Percentiles rank a stretch among this genome's conserved stretches.
Conservation (phyloP, 2,797 vertebrate species). For the Tokudaia muenninki region DNA sequence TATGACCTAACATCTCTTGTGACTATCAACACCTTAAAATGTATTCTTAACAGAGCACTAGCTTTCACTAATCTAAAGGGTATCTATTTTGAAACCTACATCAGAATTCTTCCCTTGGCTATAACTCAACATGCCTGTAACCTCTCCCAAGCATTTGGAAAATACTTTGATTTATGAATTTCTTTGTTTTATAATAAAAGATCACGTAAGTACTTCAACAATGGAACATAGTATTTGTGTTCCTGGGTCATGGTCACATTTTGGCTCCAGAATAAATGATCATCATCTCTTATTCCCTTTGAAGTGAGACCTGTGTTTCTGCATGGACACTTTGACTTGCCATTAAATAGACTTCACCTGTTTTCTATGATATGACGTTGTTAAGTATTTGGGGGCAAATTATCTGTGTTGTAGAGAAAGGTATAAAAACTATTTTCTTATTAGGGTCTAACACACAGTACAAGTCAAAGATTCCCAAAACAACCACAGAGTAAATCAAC, state of each 20-base stretch:
- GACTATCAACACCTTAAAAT: not conserved
- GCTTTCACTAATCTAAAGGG: not conserved
- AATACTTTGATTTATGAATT: not conserved
- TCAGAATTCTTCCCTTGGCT: not conserved
- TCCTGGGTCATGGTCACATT: not conserved
- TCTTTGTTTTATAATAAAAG: not conserved
- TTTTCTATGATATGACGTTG: not conserved
- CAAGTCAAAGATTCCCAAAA: conserved; percentile 43
- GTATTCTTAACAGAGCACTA: not conserved
- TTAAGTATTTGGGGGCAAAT: not conserved
- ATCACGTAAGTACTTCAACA: not conserved
- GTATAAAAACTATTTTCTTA: conserved; percentile 45
- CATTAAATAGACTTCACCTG: not conserved
- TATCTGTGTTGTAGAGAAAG: conserved; percentile 13
- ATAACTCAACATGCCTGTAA: not conserved
- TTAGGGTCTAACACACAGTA: not conserved
- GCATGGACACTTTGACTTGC: not conserved
- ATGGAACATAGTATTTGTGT: not conserved
- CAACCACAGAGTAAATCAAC: not conserved
- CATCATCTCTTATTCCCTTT: not conserved
- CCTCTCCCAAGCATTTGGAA: not conserved
- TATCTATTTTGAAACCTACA: not conserved
- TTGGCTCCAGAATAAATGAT: not conserved
- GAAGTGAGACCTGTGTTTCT: not conserved
- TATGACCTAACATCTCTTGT: no score